Evolutionary conservation across 2,888 invertebrate genomes (phyloP).

Genomic region (Calameuta pallipes): DNA sequence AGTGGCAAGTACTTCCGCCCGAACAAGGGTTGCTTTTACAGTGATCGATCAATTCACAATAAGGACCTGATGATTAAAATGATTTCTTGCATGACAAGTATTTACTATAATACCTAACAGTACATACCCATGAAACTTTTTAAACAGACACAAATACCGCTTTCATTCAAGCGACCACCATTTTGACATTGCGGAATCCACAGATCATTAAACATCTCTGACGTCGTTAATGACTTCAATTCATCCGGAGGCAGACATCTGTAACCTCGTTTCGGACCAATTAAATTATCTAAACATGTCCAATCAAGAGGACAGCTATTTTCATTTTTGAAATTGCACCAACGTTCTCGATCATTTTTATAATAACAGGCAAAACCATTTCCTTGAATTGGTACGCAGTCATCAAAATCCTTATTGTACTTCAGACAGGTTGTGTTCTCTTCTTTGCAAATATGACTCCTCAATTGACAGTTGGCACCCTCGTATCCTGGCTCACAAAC

Average conservation of each 20-base stretch:
- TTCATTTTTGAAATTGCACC: constrained; percentile 2
- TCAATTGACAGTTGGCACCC: constrained; percentile 14
- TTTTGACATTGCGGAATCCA: constrained; percentile 9
- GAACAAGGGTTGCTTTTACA: constrained; percentile 15
- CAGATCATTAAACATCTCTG: not conserved
- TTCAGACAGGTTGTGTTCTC: constrained; percentile 2
- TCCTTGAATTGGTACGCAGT: constrained; percentile 17
- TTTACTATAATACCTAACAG: not conserved
- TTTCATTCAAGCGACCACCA: constrained; percentile 10
- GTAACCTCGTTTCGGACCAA: constrained; percentile 9
- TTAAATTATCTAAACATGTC: constrained; percentile 14
- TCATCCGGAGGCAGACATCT: constrained; percentile 19
- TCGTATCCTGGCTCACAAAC: constrained; percentile 9
- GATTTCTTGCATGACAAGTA: too few species aligned
- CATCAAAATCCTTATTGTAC: not conserved
- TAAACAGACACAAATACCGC: constrained; percentile 9
- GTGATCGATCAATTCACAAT: constrained; percentile 16
- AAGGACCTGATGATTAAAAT: constrained; percentile 1
- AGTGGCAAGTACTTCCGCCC: constrained; percentile 4
- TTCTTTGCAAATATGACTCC: constrained; percentile 14
- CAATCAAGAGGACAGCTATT: constrained; percentile 10
- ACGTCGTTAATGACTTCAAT: not conserved
- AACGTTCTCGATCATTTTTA: not conserved
- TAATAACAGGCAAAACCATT: constrained; percentile 15
- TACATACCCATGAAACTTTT: constrained; percentile 14